A percentile compares a stretch with the other conserved stretches of the same genome.
These are phyloP conservation scores for Scomberomorus guttatus DNA, from an alignment of 2,797 vertebrate species.

Conservation along the genomic window DNA sequence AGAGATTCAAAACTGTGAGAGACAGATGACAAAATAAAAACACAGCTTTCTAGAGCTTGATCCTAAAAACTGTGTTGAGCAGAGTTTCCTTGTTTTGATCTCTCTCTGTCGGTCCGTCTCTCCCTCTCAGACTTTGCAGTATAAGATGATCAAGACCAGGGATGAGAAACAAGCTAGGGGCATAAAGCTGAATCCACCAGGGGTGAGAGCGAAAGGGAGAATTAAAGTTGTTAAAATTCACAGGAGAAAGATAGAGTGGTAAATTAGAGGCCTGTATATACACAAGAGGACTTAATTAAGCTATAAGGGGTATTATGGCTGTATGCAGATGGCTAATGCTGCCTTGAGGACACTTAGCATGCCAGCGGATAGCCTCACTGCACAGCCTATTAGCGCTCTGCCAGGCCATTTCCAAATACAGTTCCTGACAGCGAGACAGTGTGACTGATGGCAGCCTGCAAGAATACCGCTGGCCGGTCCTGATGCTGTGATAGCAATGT, in stretches of 20 bases:
- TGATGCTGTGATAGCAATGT: conserved; percentile 45
- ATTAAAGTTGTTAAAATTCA: conserved; percentile 59
- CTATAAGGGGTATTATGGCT: conserved; percentile 58
- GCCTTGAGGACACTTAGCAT: conserved; percentile 68
- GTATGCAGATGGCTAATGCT: conserved; percentile 67
- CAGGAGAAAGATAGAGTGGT: conserved; percentile 32
- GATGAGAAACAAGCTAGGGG: conserved; percentile 33
- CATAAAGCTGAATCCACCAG: conserved; percentile 27
- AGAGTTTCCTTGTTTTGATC: conserved; percentile 17
- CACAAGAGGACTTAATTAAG: conserved; percentile 67
- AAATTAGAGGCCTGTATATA: conserved; percentile 49
- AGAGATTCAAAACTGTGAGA: background rate
- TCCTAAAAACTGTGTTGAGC: background rate
- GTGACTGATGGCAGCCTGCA: conserved; percentile 65
- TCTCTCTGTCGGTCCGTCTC: background rate
- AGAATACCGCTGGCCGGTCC: conserved; percentile 30
- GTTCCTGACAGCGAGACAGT: conserved; percentile 64
- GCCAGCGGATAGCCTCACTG: conserved; percentile 48
- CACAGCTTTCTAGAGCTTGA: background rate
- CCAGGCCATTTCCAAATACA: conserved; percentile 67
- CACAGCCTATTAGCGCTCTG: conserved; percentile 66
- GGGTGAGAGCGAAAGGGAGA: conserved; percentile 11
- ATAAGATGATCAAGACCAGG: conserved; percentile 17
- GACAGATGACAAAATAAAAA: background rate
- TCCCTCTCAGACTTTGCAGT: conserved; percentile 9